Percentiles rank a stretch among this genome's conserved stretches.
Evolutionary conservation across 2,113 vertebrate species (phyloP).

Genomic region (Mugil cephalus): DNA sequence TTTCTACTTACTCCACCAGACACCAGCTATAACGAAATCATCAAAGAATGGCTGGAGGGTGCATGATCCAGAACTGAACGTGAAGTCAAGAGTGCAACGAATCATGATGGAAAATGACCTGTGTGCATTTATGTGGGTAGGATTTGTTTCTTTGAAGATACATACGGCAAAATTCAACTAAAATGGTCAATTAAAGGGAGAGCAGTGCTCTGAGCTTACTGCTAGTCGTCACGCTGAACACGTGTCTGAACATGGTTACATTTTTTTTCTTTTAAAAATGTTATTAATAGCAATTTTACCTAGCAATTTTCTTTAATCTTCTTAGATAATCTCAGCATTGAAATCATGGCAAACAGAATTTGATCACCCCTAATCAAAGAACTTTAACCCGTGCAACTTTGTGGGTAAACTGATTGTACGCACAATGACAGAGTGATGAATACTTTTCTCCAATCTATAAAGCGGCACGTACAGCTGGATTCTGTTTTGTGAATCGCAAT

Average conservation of each 20-base stretch:
- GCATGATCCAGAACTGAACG: constrained; percentile 54
- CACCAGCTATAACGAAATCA: constrained; percentile 68
- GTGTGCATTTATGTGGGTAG: constrained; percentile 37
- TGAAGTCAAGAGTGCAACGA: constrained; percentile 62
- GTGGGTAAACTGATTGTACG: too few species aligned
- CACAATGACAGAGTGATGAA: too few species aligned
- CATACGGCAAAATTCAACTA: neutral
- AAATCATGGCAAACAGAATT: neutral
- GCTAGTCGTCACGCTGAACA: neutral
- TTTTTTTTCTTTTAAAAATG: neutral
- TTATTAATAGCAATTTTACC: neutral
- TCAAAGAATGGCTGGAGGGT: constrained; percentile 68
- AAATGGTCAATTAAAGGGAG: constrained; percentile 28
- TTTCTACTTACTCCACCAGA: constrained; percentile 60
- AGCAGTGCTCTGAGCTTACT: neutral
- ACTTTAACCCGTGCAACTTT: too few species aligned
- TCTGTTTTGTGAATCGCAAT: neutral
- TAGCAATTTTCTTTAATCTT: neutral
- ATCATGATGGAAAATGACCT: constrained; percentile 49
- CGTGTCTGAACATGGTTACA: neutral
- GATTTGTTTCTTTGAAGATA: constrained; percentile 40
- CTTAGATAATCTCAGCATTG: neutral
- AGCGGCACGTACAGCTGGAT: neutral
- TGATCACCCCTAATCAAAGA: neutral
- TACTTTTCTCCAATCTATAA: neutral